Evolutionary conservation across 2,797 vertebrate species (phyloP).

Genomic region (Eupleurogrammus muticus): DNA sequence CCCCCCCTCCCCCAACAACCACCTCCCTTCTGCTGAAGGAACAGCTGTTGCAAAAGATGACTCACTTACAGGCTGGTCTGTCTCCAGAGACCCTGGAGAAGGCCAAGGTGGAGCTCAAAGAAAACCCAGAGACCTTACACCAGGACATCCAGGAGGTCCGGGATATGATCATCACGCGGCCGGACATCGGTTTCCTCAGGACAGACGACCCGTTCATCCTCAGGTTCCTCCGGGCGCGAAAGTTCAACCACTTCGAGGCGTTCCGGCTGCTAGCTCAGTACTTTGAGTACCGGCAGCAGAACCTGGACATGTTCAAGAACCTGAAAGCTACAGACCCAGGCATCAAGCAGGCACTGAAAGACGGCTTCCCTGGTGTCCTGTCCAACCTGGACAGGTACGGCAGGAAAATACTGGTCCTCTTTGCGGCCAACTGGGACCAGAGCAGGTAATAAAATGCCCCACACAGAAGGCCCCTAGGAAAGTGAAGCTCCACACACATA

Average conservation of each 20-base stretch:
- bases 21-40: conserved; percentile 23
- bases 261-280: conserved; percentile 97
- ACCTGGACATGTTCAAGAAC: conserved; percentile 99
- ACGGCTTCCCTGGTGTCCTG: conserved; percentile 96
- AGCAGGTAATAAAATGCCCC: conserved; percentile 89
- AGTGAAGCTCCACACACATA: conserved; percentile 42
- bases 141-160: conserved; percentile 99
- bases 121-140: conserved; percentile 96
- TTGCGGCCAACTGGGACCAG: conserved; percentile 99
- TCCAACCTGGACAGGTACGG: conserved; percentile 97
- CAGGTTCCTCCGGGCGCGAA: conserved; percentile 95
- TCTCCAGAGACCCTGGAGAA: conserved; percentile 99
- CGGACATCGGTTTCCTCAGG: conserved; percentile 98
- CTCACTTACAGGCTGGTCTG: conserved; percentile 97
- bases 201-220: conserved; percentile 98
- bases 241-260: conserved; percentile 99
- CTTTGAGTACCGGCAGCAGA: conserved; percentile 98
- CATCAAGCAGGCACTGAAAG: conserved; percentile 98
- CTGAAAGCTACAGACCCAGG: conserved; percentile 98
- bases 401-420: conserved; percentile 96
- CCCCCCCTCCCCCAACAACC: background rate
- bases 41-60: conserved; percentile 87
- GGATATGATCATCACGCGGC: conserved; percentile 99
- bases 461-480: background rate
- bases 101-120: conserved; percentile 96